Base-by-base conservation (phyloP, 2,113 vertebrate species). In the Pteronura brasiliensis region DNA sequence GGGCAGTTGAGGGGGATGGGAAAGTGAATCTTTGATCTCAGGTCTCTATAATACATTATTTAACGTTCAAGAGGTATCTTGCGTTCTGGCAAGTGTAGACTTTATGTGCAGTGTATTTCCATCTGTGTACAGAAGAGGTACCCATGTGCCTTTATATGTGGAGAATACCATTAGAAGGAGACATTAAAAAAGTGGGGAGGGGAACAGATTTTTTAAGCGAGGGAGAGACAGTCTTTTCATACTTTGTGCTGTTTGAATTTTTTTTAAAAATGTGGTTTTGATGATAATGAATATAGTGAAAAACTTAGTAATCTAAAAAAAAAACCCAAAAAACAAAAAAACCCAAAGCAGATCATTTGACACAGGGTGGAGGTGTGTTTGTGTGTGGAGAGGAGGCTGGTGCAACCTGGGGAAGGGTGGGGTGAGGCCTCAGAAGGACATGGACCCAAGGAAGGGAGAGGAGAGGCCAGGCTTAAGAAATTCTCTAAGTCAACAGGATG, bases 401-500 rank as follows among this genome's bases (percentile, higher is more conserved):
- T 96, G 80, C 39, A 61, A 69, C 20, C 39, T 69, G 17, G 76
- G 67, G 34, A 65, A 93, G 80, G 49, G 42, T 88, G 44, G 18
- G 49, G 76, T 52, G 57, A 85, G 72, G 82, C 57, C 34, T 65
- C 55, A 82, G 93, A 92, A 92, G 42, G 39, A 86, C 55, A 59
- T 11, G 49, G 55, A 95, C 63, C 42, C 69, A 59, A 89, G 84
- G 91, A 93, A 91, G 76, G 7, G 31, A 90, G 90, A 93, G 57
- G 71, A 89, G 90, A 93, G 88, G 29, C 90, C 63, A 1, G 27
- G 87, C 47, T 67, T 81, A 83, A 91, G 92, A 95, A 77, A 89
- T 80, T 74, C 59, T 79, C 52, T 93, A 44, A 80, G 55, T 84
- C 90, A 96, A 96, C 96, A 97, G 96, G 98, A 96, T 97, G 96